Base-by-base conservation (phyloP, 2,113 vertebrate genomes). In the Benitochromis conjunctus region DNA sequence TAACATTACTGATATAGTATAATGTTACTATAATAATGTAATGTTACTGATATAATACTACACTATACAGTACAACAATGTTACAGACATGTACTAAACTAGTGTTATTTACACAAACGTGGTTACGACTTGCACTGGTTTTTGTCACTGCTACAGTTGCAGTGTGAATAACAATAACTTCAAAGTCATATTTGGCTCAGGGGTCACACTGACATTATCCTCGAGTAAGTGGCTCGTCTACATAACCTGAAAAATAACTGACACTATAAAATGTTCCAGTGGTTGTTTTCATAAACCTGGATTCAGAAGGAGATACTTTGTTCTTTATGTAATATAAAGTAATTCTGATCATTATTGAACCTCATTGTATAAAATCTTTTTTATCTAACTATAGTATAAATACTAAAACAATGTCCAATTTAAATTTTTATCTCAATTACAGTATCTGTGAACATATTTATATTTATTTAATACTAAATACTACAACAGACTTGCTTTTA, bases 241-340 rank as follows among this genome's bases (percentile, higher is more conserved):
- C 14, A 55, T 14, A 0, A 13, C 4, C 34, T 21, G 34, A 8
- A 74, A 29, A 1, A 54, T 78, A 0, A 0, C 0, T 34, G 48
- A 5, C 48, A 51, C 51, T 19, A 31, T 48, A 0, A 3, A 66
- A 69, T 24, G 10, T 43, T 43, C 10, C 3, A 43, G 12, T 2
- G 4, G 11, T 43, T 43, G 11, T 5, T 69, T 69, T 0, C 9
- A 36, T 36, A 36, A 46, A 0, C 21, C 13, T 26, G n/a, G 0
- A 26, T 46, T 24, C 13, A 69, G 21, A 71, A 38, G 60, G 60
- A 71, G 24, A 71, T 26, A 46, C 21, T 71, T 0, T 71, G 66
- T 2, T 46, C 41, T 26, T 71, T 26, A 43, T 46, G 41, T 46
- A 1, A 71, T 46, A 46, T 43, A 26, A 71, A 71, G 9, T 26